phyloP scores from a whole-genome alignment of 2,797 vertebrate species.

The Bovichtus variegatus region DNA sequence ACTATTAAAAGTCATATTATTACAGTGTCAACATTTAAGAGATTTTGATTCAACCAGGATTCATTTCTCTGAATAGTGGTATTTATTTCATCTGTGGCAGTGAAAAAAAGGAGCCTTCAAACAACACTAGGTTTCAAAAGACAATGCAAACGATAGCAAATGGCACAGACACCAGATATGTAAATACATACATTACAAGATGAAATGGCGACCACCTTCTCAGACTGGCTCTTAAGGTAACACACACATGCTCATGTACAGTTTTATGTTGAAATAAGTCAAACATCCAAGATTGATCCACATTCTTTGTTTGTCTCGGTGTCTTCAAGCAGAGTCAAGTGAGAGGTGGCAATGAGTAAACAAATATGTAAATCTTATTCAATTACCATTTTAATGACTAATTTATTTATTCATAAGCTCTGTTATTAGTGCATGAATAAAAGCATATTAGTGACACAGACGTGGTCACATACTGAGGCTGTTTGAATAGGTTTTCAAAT shows the following conservation, averaged over 20 bases:
- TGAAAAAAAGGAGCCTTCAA: background rate
- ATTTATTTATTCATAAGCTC: slow-evolving; percentile 36
- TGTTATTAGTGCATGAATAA: slow-evolving; percentile 32
- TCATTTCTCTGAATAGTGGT: too few relatives aligned
- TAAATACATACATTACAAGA: background rate
- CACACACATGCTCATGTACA: too few relatives aligned
- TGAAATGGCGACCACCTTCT: background rate
- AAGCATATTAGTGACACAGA: slow-evolving; percentile 5
- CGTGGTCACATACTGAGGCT: slow-evolving; percentile 1
- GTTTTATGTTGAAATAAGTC: background rate
- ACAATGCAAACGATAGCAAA: background rate
- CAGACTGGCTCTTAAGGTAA: background rate
- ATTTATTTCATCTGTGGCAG: background rate
- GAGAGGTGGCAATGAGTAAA: slow-evolving; percentile 23
- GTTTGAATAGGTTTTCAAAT: background rate
- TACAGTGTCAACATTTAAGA: background rate
- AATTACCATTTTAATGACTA: slow-evolving; percentile 49
- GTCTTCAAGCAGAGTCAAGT: background rate
- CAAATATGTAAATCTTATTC: slow-evolving; percentile 44
- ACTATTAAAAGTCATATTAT: background rate
- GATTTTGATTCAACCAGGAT: background rate
- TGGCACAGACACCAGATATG: background rate
- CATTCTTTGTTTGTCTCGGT: slow-evolving; percentile 9
- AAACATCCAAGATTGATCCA: background rate
- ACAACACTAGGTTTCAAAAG: background rate